A percentile compares a stretch with the other conserved stretches of the same genome.
These are phyloP conservation scores for Alentia gelatinosa DNA, from an alignment of 2,888 invertebrate species.

Conservation along the genomic window DNA sequence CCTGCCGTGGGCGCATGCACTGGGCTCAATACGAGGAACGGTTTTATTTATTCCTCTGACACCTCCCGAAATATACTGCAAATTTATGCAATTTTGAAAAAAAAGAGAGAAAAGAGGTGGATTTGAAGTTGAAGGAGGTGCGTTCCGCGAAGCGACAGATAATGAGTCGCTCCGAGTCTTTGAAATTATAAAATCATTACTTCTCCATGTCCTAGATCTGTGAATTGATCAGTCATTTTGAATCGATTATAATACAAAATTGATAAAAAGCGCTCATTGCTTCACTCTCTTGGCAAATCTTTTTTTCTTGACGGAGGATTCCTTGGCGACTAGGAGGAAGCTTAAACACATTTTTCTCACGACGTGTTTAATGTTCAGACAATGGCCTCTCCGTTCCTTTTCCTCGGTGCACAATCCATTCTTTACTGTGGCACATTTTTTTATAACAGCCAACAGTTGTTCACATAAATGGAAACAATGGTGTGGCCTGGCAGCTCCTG, in stretches of 20 bases:
- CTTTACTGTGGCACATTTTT: constrained; percentile 5
- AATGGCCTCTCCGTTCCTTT: constrained; percentile 5
- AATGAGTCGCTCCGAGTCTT: not conserved
- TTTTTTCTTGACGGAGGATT: not conserved
- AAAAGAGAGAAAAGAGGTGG: not conserved
- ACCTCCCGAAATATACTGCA: constrained; percentile 12
- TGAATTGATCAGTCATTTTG: constrained; percentile 35
- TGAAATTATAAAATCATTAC: constrained; percentile 41
- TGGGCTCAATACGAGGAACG: not conserved
- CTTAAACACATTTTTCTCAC: constrained; percentile 18
- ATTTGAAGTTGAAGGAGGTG: not conserved
- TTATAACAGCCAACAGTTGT: constrained; percentile 2
- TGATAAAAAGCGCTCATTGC: not conserved
- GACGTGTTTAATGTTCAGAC: constrained; percentile 38
- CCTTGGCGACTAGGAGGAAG: not conserved
- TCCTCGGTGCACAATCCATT: constrained; percentile 26
- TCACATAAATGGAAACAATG: constrained; percentile 38
- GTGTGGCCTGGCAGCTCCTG: not conserved
- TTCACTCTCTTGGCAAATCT: not conserved
- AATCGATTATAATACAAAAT: constrained; percentile 32
- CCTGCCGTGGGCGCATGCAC: not conserved
- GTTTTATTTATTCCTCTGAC: constrained; percentile 12
- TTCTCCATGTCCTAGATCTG: not conserved
- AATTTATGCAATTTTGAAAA: constrained; percentile 1
- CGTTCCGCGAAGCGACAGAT: not conserved